Conservation (phyloP, 2,113 vertebrate genomes). For the Leucopsar rothschildi region DNA sequence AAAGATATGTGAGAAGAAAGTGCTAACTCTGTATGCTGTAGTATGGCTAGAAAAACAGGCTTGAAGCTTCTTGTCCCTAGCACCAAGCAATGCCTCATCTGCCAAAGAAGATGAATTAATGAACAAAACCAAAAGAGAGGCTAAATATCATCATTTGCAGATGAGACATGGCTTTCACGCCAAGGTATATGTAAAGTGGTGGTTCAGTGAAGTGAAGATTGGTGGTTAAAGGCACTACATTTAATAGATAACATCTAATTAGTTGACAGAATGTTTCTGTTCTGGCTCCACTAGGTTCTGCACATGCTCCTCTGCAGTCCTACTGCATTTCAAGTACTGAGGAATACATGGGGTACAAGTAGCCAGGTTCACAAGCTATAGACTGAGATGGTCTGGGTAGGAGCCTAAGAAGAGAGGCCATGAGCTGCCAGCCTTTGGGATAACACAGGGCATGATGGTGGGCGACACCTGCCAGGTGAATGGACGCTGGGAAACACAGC, state of each 20-base stretch:
- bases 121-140: background rate
- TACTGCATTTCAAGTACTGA: background rate
- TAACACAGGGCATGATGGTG: background rate
- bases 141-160: background rate
- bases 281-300: background rate
- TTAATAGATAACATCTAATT: background rate
- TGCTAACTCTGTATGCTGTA: background rate
- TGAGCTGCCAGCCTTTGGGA: background rate
- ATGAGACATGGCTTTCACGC: background rate
- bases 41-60: background rate
- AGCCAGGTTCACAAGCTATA: background rate
- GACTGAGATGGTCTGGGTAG: background rate
- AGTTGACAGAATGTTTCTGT: background rate
- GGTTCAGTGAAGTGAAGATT: background rate
- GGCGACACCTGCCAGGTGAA: background rate
- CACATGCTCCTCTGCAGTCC: background rate
- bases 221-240: background rate
- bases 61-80: background rate
- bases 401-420: background rate
- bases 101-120: background rate
- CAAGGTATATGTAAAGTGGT: background rate
- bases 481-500: background rate
- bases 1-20: fast-evolving
- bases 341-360: no score
- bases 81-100: background rate